Evolutionary conservation across 2,113 vertebrate genomes (phyloP).

Genomic region (Corydoras maculifer): DNA sequence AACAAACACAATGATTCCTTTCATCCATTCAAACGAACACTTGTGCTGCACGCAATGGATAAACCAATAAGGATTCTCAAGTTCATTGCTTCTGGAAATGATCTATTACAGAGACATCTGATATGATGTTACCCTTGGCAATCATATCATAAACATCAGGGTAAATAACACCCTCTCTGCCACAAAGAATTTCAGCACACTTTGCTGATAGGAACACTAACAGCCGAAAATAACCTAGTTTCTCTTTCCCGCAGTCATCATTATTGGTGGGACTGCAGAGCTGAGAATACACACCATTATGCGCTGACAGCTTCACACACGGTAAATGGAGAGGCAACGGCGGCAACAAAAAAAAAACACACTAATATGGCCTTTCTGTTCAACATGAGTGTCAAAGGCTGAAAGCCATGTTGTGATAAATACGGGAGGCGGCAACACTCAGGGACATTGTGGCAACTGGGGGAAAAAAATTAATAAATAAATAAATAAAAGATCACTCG

Average conservation of each 20-base stretch:
- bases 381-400: constrained; percentile 36
- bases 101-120: constrained; percentile 41
- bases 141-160: constrained; percentile 39
- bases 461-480: background rate
- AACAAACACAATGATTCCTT: constrained; percentile 45
- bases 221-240: constrained; percentile 48
- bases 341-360: constrained; percentile 31
- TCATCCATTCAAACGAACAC: constrained; percentile 39
- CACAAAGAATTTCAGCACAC: constrained; percentile 33
- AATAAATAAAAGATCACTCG: background rate
- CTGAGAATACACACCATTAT: constrained; percentile 47
- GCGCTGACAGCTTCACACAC: constrained; percentile 40
- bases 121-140: constrained; percentile 44
- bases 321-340: constrained; percentile 14
- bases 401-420: constrained; percentile 30
- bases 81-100: constrained; percentile 39
- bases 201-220: constrained; percentile 43
- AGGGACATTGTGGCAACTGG: constrained; percentile 15
- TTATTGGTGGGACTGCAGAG: constrained; percentile 45
- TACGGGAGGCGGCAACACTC: constrained; percentile 12
- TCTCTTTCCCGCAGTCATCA: constrained; percentile 48
- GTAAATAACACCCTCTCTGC: constrained; percentile 40
- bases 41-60: constrained; percentile 39
- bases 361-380: constrained; percentile 41
- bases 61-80: constrained; percentile 37